Base-by-base conservation (phyloP, 2,113 vertebrate species). In the Crocuta crocuta region DNA sequence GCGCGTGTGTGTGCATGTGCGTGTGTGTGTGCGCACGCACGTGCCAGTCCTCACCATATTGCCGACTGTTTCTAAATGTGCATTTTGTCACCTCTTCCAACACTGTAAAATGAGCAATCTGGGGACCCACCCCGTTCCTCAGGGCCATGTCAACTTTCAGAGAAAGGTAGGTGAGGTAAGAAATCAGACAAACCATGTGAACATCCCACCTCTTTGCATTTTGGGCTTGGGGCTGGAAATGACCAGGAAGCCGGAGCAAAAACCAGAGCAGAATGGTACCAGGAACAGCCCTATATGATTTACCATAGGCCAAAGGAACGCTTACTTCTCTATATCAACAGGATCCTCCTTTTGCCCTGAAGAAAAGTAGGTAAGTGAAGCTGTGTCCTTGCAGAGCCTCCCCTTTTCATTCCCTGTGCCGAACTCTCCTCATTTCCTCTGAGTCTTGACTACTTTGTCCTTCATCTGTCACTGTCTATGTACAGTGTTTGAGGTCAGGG, bases 141-240 rank as follows among this genome's bases (percentile, higher is more conserved):
- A 8, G 58, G 76, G 39, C 81, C 71, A 4, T 19, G 1, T 4
- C 23, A 13, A 45, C 89, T 71, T 76, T 70, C 83, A 81, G 91
- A 84, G 50, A 91, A 95, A 96, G 97, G 96, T 94, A 93, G 88
- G 97, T 97, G 80, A 92, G 78, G 31, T 83, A 70, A 96, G 31
- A 33, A 78, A 35, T 21, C 43, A 17, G 55, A 50, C n/a, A 53
- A 76, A 45, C 58, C 48, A 1, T 2, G 2, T 24, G 53, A 31
- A 55, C 8, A 0, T 55, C 21, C 81, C 70, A 16, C 13, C 24
- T 70, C 43, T 58, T 80, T 80, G 68, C 16, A 1, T 58, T 79
- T 83, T 66, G 80, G 88, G 87, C 50, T 66, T 48, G 35, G 43
- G 55, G 35, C 92, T 87, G 53, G 73, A 53, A 48, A 33, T 39